These are phyloP conservation scores for Chrysotoxum bicinctum DNA, from an alignment of 2,888 invertebrate genomes.

Conservation along the genomic window DNA sequence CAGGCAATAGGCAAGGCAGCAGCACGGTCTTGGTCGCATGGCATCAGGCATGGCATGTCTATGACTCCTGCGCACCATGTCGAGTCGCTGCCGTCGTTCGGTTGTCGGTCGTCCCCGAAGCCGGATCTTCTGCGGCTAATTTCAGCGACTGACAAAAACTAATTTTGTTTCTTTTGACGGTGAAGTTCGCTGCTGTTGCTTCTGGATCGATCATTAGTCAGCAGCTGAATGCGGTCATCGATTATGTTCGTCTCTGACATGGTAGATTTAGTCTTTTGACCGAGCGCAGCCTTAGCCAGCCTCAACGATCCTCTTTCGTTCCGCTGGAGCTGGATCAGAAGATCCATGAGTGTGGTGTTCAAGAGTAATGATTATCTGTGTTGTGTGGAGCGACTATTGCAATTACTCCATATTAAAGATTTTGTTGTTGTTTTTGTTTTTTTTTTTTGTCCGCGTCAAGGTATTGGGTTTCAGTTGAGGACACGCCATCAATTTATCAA, in stretches of 20 bases:
- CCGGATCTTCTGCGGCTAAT: constrained; percentile 58
- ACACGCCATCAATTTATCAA: constrained; percentile 71
- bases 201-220: constrained; percentile 72
- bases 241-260: constrained; percentile 70
- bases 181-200: constrained; percentile 65
- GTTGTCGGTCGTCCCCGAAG: constrained; percentile 10
- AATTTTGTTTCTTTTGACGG: constrained; percentile 70
- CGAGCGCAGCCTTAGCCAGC: constrained; percentile 30
- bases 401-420: constrained; percentile 69
- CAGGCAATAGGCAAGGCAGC: not conserved
- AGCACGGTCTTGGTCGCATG: constrained; percentile 16
- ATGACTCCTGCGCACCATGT: constrained; percentile 36
- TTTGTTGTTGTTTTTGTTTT: constrained; percentile 38
- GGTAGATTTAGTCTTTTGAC: constrained; percentile 71
- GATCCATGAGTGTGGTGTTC: constrained; percentile 71
- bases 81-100: not conserved
- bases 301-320: constrained; percentile 46
- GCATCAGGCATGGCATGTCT: constrained; percentile 40
- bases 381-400: constrained; percentile 65
- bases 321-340: constrained; percentile 12
- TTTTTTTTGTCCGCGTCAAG: constrained; percentile 10
- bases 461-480: constrained; percentile 61
- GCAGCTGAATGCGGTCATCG: constrained; percentile 70
- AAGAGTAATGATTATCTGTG: constrained; percentile 72
- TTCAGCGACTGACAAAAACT: constrained; percentile 71